phyloP scores from a whole-genome alignment of 2,113 vertebrate species.

The Psittacara wagleri region DNA sequence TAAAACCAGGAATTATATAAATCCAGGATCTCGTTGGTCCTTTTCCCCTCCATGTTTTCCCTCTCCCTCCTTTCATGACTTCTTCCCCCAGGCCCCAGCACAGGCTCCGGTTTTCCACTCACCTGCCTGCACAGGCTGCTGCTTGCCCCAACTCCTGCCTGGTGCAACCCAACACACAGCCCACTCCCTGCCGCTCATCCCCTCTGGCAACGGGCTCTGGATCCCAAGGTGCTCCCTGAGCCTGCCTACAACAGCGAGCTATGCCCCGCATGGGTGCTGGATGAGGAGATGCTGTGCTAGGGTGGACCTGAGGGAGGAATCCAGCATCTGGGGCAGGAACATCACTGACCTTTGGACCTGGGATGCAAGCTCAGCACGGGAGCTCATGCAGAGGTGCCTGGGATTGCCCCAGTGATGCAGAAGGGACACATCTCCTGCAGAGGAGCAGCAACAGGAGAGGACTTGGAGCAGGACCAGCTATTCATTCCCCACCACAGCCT shows the following conservation, averaged over 20 bases:
- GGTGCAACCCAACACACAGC: not conserved
- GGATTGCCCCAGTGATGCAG: not conserved
- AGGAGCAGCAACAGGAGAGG: not conserved
- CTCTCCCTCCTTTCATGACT: not conserved
- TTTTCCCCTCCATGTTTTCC: not conserved
- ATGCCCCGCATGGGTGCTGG: rapidly evolving
- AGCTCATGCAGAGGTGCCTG: not conserved
- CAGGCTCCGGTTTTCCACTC: not conserved
- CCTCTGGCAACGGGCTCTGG: not conserved
- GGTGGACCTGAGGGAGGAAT: not conserved
- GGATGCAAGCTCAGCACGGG: not conserved
- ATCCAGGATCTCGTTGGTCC: not conserved
- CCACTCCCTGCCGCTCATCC: not conserved
- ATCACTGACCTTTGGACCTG: not conserved
- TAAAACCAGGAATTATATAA: not conserved
- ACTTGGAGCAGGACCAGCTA: not conserved
- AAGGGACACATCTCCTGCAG: not conserved
- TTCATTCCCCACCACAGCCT: not conserved
- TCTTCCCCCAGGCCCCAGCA: not conserved
- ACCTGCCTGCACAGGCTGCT: not conserved
- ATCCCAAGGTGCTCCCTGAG: not conserved
- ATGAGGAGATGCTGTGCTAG: rapidly evolving
- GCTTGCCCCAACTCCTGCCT: not conserved
- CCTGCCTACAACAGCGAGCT: not conserved
- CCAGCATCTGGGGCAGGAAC: not conserved